Evolutionary conservation across 1,140 invertebrate species (phyloP).

Genomic region (Hyles vespertilio): DNA sequence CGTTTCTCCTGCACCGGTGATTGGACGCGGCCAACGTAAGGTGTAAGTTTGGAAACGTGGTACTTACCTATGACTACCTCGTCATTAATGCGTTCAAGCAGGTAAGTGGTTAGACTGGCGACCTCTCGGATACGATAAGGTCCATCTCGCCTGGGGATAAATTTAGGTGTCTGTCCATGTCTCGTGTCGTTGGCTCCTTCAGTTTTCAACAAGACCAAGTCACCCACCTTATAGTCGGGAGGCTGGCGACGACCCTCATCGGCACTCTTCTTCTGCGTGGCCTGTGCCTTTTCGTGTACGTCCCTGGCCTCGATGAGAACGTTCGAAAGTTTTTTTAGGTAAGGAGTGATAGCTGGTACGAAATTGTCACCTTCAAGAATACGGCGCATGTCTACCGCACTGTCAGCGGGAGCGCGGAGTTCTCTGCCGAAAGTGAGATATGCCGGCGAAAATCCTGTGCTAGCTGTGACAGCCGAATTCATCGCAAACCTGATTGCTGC

Average conservation of each 20-base stretch:
- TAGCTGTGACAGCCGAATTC: background rate
- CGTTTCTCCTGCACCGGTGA: conserved; percentile 3
- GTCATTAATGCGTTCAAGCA: background rate
- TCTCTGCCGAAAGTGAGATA: conserved; percentile 8
- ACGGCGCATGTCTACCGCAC: conserved; percentile 24
- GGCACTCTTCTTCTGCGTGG: conserved; percentile 4
- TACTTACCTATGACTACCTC: conserved; percentile 11
- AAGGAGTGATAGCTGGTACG: conserved; percentile 39
- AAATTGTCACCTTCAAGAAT: conserved; percentile 41
- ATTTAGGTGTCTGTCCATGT: conserved; percentile 24
- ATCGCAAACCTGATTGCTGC: conserved; percentile 6
- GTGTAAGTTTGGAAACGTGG: conserved; percentile 9
- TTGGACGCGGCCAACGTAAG: conserved; percentile 4
- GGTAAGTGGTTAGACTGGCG: conserved; percentile 36
- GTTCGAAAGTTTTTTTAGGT: conserved; percentile 21
- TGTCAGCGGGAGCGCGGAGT: conserved; percentile 27
- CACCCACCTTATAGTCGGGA: conserved; percentile 12
- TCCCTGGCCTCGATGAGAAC: conserved; percentile 23
- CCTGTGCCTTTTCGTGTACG: conserved; percentile 14
- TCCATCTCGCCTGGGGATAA: conserved; percentile 2
- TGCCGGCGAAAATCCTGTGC: conserved; percentile 7
- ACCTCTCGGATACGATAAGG: conserved; percentile 19
- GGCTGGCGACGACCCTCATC: conserved; percentile 9
- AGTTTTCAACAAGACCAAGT: conserved; percentile 20
- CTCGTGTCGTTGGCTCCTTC: conserved; percentile 24